Evolutionary conservation across 2,113 vertebrate genomes (phyloP).

Genomic region (Grammomys dolichurus): DNA sequence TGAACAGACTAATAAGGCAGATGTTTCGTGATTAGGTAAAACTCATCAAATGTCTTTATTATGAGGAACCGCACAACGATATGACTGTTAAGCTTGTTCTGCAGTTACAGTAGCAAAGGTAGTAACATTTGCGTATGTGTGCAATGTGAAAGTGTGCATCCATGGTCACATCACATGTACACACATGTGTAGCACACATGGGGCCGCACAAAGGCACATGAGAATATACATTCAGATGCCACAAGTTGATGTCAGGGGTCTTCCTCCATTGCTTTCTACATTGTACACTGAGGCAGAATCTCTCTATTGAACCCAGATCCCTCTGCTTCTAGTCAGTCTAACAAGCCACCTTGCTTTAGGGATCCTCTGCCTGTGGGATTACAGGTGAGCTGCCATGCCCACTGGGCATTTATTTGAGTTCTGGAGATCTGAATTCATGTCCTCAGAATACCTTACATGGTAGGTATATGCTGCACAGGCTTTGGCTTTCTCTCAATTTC

Average conservation of each 20-base stretch:
- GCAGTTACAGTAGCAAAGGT: background rate
- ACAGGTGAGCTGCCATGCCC: no score
- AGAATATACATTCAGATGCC: background rate
- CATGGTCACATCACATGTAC: background rate
- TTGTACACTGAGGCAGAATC: background rate
- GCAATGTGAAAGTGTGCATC: background rate
- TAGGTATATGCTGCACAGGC: background rate
- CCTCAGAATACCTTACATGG: background rate
- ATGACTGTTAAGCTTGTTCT: conserved; percentile 49
- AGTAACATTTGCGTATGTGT: background rate
- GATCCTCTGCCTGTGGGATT: background rate
- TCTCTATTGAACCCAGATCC: background rate
- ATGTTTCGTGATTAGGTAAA: conserved; percentile 67
- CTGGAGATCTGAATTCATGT: background rate
- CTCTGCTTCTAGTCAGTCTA: background rate
- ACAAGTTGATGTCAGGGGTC: background rate
- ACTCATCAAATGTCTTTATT: conserved; percentile 62
- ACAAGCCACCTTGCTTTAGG: background rate
- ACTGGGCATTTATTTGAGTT: background rate
- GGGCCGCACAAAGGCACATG: no score
- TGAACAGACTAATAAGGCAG: conserved; percentile 64
- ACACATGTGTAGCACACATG: background rate
- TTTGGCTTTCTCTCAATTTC: background rate
- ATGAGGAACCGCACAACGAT: conserved; percentile 40
- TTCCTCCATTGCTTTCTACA: background rate